Evolutionary conservation across 2,888 invertebrate species (phyloP), one percentile per base, ranked within the genome.

Genomic region (Mesochorus sp.): DNA sequence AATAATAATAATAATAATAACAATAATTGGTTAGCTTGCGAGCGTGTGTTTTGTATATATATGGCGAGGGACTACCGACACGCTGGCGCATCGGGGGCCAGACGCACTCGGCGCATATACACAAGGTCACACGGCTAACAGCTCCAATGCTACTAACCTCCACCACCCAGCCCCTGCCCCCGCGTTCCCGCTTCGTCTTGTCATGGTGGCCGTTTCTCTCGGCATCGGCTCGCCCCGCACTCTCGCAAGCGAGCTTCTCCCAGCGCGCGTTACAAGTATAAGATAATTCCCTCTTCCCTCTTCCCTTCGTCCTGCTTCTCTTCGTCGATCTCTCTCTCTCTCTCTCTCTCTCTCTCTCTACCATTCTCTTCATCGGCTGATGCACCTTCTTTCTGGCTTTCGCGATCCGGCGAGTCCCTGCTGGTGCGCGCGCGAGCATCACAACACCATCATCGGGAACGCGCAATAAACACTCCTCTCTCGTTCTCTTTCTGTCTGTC

Each of bases 111-210:
- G 70, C 84, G 86, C 86, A 87, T 85, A 81, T 84, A 84, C 85
- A 85, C 90, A 90, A 90, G 90, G 90, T 90, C 89, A 90, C 85
- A 84, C 88, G 90, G 89, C 88, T 89, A 71, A 80, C 84, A 86
- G 88, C 87, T 85, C 88, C 88, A 76, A 78, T 82, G 82, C 77
- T 89, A 87, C 88, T 88, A 87, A 88, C 87, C 88, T 87, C 82
- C 77, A 67, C 74, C 47, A 53, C 62, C 51, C 71, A 55, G 17
- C 37, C 24, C 12, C 39, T 12, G 53, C 59, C 64, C 71, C 59
- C 67, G 70, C 31, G 24, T 51, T 72, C 79, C 26, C n/a, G n/a
- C n/a, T n/a, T 37, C 74, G 66, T 67, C 64, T 72, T 70, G 68
- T 71, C 73, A 75, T 68, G 42, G 44, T 64, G 12, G 68, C 44